These are phyloP conservation scores for Lottia gigantea DNA, from an alignment of 2,888 invertebrate species.

Conservation along the genomic window DNA sequence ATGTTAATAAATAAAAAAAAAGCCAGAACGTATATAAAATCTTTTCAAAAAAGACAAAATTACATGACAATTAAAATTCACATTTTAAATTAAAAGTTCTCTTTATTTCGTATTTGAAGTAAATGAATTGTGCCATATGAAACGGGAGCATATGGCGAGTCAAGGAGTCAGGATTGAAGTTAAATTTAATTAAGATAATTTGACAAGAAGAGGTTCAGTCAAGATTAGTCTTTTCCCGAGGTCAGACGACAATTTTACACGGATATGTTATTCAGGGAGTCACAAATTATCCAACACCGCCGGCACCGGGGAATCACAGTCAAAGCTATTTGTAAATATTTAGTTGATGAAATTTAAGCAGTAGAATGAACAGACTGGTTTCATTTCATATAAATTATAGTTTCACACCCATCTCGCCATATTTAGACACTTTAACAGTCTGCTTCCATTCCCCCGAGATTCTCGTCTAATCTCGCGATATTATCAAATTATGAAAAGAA, in stretches of 20 bases:
- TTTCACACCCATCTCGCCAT: neutral
- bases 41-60: too few species aligned
- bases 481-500: neutral
- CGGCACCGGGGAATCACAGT: conserved; percentile 4
- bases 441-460: neutral
- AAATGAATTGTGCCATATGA: neutral
- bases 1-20: too few species aligned
- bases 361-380: conserved; percentile 14
- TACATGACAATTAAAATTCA: too few species aligned
- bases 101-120: neutral
- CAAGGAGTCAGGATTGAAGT: neutral
- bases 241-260: conserved; percentile 5
- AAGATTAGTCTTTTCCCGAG: neutral
- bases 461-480: neutral
- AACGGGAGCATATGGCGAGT: conserved; percentile 8
- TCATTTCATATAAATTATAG: conserved; percentile 16
- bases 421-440: conserved; percentile 9
- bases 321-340: conserved; percentile 30
- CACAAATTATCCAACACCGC: conserved; percentile 9
- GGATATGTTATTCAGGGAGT: neutral
- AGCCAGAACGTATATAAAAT: too few species aligned
- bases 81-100: too few species aligned
- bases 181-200: neutral
- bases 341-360: conserved; percentile 21
- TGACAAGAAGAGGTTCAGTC: neutral